phyloP scores from a whole-genome alignment of 2,797 vertebrate genomes.

The Rhodeus uyekii region DNA sequence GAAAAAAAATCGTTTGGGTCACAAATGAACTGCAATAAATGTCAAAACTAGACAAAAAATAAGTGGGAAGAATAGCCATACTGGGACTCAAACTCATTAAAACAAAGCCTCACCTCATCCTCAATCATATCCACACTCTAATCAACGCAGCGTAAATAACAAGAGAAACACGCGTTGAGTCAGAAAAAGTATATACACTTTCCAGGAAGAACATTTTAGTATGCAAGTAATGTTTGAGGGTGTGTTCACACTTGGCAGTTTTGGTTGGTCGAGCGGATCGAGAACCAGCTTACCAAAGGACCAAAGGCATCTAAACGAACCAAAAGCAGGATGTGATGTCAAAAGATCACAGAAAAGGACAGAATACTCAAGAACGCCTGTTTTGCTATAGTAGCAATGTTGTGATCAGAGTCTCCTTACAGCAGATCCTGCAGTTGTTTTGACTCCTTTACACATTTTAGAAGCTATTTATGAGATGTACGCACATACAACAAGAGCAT shows the following conservation, averaged over 20 bases:
- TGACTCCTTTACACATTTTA: not conserved
- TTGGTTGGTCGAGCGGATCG: too few species aligned
- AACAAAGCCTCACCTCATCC: constrained; percentile 99
- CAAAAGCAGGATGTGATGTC: not conserved
- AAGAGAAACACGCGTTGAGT: constrained; percentile 55
- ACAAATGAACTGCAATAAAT: constrained; percentile 4
- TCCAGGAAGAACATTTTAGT: constrained; percentile 16
- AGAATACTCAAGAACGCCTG: too few species aligned
- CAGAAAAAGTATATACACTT: not conserved
- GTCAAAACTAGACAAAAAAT: not conserved
- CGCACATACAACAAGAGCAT: not conserved
- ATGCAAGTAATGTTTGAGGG: not conserved
- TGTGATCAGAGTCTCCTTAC: not conserved
- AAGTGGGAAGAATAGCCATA: not conserved
- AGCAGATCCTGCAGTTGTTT: not conserved
- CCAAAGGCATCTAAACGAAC: not conserved
- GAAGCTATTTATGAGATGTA: not conserved
- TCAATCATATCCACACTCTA: constrained; percentile 99
- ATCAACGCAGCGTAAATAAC: constrained; percentile 67
- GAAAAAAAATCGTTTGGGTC: not conserved
- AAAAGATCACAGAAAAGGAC: too few species aligned
- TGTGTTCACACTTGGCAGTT: not conserved
- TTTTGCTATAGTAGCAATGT: not conserved
- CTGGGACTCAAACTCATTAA: not conserved
- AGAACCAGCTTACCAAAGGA: too few species aligned